Evolutionary conservation across 2,888 invertebrate species (phyloP), one percentile per base, ranked within the genome.

Genomic region (Plutella xylostella): DNA sequence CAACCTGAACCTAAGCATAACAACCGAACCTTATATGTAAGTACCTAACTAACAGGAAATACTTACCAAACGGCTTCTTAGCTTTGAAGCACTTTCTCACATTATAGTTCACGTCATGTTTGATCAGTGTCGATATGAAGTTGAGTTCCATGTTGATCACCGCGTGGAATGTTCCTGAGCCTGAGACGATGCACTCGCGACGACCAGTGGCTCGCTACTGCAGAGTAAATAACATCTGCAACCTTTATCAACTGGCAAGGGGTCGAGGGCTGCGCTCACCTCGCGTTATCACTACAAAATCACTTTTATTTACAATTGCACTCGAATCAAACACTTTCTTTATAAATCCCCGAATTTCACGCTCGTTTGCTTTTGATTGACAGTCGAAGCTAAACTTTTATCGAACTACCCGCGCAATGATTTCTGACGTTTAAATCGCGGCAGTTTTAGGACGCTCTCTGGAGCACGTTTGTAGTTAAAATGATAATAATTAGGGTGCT

Each of bases 21-120:
- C n/a, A n/a, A n/a, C n/a, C n/a, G n/a, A n/a, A n/a, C n/a, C n/a
- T n/a, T n/a, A n/a, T n/a, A n/a, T n/a, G n/a, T n/a, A n/a, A n/a
- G n/a, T n/a, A n/a, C n/a, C n/a, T n/a, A n/a, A n/a, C n/a, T n/a
- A n/a, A n/a, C n/a, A n/a, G n/a, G n/a, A n/a, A 34, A 34, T 18
- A 65, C 79, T 82, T 59, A 85, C 85, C 68, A 51, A 80, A 83
- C 30, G 78, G 61, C 51, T 76, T 83, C 65, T 80, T 84, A n/a
- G 72, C 58, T 58, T 82, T 80, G 57, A 84, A 80, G 61, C 80
- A 80, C 74, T 79, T 68, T 69, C 67, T 78, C 60, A 83, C 73
- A 65, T 85, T 84, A 54, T 80, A 80, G 53, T 85, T 85, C 57
- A 82, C 71, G 65, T 85, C 83, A 55, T 77, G 79, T 66, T 78